These are phyloP conservation scores for Himalopsyche japonica DNA, from an alignment of 2,888 invertebrate genomes.

Conservation along the genomic window DNA sequence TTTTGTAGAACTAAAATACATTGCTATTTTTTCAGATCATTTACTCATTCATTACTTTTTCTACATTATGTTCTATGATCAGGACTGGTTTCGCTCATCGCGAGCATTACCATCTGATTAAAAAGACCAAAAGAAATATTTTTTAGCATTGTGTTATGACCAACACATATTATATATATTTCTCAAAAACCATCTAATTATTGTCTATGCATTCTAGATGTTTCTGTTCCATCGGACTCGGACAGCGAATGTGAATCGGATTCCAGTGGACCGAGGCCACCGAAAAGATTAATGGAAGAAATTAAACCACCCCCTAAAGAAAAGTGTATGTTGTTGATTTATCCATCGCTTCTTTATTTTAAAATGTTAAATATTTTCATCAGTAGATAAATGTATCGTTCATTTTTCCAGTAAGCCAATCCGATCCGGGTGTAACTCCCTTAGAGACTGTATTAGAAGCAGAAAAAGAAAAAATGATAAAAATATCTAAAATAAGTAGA, in stretches of 20 bases:
- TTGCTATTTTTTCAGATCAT: no score
- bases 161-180: no score
- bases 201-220: constrained; percentile 17
- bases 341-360: neutral
- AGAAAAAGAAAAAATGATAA: constrained; percentile 23
- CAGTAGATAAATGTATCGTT: neutral
- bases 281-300: constrained; percentile 54
- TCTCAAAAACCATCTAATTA: neutral
- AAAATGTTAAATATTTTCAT: no score
- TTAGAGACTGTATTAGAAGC: neutral
- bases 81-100: no score
- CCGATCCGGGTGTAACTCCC: neutral
- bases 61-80: no score
- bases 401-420: constrained; percentile 46
- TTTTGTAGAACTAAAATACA: no score
- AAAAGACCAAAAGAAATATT: no score
- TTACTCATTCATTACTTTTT: no score
- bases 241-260: constrained; percentile 62
- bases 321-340: constrained; percentile 21
- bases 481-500: constrained; percentile 24
- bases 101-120: no score
- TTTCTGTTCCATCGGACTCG: constrained; percentile 49
- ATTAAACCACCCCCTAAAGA: constrained; percentile 39
- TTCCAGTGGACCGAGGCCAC: constrained; percentile 52
- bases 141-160: no score